Base-by-base conservation (phyloP, 2,113 vertebrate genomes). In the Callocephalon fimbriatum region DNA sequence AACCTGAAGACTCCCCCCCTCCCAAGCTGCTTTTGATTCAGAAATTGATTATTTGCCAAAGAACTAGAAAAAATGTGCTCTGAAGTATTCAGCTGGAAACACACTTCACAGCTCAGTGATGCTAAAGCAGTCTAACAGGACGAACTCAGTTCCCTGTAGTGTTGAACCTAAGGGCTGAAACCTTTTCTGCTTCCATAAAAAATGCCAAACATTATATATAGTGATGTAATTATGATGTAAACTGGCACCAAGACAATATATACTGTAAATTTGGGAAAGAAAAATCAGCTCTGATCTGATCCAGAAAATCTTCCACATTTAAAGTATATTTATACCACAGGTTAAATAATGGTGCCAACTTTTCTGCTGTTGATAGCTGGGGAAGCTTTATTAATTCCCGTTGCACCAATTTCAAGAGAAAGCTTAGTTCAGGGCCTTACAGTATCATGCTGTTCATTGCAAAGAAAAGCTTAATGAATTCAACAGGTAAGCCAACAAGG, bases 151-250 rank as follows among this genome's bases (percentile, higher is more conserved):
- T 67, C 72, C 17, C 51, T 74, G 21, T 38, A 71, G 10, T 1
- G 1, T 16, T 71, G 67, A 53, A 86, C 27, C 9, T 29, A 26
- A 81, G n/a, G 11, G 9, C 3, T 86, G 74, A 92, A 96, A 86
- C 10, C 3, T 48, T 68, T 73, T 68, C 37, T 93, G 14, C 67
- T 92, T 86, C 62, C 35, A 54, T 51, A 58, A 81, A 37, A 45
- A 53, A 48, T 53, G 63, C 58, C 74, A 90, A 67, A 87, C 13
- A 25, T 81, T 84, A 68, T 81, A 84, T n/a, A 27, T 26, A 22
- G 19, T 95, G 86, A 94, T 72, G 51, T 87, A 95, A 90, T 94
- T 91, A 86, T 81, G 88, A 93, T 56, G 65, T 84, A 92, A 92
- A 61, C 47, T 93, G 95, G 66, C 61, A 87, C 10, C 12, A 82